phyloP scores from a whole-genome alignment of 2,888 invertebrate genomes.

The Caenorhabditis japonica region DNA sequence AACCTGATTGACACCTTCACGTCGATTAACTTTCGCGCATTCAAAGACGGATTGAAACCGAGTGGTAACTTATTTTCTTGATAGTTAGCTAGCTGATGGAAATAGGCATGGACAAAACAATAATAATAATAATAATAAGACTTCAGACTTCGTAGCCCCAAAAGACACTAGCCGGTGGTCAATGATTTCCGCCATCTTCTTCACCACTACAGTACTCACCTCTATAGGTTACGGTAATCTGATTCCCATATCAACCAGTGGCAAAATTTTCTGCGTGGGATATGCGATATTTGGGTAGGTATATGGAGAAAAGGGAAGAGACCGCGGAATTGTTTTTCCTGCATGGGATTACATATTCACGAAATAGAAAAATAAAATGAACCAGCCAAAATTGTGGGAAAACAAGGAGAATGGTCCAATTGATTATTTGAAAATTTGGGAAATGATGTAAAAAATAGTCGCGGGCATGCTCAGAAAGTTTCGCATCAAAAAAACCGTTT shows the following conservation, averaged over 20 bases:
- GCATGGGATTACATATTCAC: too few relatives aligned
- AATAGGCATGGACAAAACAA: background rate
- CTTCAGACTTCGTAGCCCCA: slow-evolving; percentile 29
- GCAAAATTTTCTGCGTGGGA: slow-evolving; percentile 73
- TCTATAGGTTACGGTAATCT: slow-evolving; percentile 74
- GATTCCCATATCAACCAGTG: slow-evolving; percentile 72
- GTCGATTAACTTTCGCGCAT: slow-evolving; percentile 68
- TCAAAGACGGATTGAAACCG: slow-evolving; percentile 65
- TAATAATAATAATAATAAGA: too few relatives aligned
- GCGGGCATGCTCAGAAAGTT: too few relatives aligned
- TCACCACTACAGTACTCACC: slow-evolving; percentile 69
- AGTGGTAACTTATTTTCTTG: too few relatives aligned
- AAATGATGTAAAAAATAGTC: too few relatives aligned
- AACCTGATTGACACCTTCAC: slow-evolving; percentile 69
- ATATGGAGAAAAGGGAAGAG: background rate
- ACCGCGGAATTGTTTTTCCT: too few relatives aligned
- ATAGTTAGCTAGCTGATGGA: too few relatives aligned
- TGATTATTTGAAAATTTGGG: too few relatives aligned
- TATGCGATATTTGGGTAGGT: slow-evolving; percentile 73
- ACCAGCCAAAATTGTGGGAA: too few relatives aligned
- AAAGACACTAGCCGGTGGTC: slow-evolving; percentile 67
- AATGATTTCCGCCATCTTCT: slow-evolving; percentile 71
- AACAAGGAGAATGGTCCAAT: too few relatives aligned
- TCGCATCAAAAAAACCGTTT: too few relatives aligned
- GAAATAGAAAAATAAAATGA: too few relatives aligned